Evolutionary conservation across 1,140 invertebrate species (phyloP), one percentile per base, ranked within the genome.

Genomic region (Bombus superbus): DNA sequence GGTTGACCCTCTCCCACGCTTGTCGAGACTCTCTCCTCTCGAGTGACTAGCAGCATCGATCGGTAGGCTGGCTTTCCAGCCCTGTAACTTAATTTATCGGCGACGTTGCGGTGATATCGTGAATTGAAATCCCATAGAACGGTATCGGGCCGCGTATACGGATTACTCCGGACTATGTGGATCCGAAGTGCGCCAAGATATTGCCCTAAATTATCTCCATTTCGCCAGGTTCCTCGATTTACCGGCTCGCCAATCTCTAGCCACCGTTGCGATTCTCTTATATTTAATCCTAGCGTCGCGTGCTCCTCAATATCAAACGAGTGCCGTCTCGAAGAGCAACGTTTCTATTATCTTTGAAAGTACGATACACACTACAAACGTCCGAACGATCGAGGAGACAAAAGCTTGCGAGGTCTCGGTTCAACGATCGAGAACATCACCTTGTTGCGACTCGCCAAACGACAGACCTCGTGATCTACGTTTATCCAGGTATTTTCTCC

Each of bases 11-110:
- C 15, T 40, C n/a, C 35, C 71, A 44, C 35, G 32, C 72, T 59
- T 82, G 42, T 69, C 74, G 64, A 71, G 77, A 75, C 75, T 69
- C 84, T 71, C 83, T 84, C 59, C 78, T 89, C 80, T 83, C 77
- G 85, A 84, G 79, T 82, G 85, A 89, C 80, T 86, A 85, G 85
- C 89, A 91, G 74, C 90, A 92, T 92, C 88, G 91, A 92, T 92
- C 91, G 87, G 32, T 53, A 72, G 83, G n/a, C 82, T 38, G 85
- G 84, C 86, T 83, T 83, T 86, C 79, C 89, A 91, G 83, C 81
- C 85, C 85, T 81, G 86, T 88, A 89, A 91, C 90, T 92, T 91
- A 91, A 91, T 91, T 92, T 87, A 77, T 74, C 71, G 40, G 69
- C 84, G 79, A 83, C 78, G 78, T 66, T n/a, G 66, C 71, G 86